These are phyloP conservation scores for Pachyramphus minor DNA, from an alignment of 2,113 vertebrate genomes.

Conservation along the genomic window DNA sequence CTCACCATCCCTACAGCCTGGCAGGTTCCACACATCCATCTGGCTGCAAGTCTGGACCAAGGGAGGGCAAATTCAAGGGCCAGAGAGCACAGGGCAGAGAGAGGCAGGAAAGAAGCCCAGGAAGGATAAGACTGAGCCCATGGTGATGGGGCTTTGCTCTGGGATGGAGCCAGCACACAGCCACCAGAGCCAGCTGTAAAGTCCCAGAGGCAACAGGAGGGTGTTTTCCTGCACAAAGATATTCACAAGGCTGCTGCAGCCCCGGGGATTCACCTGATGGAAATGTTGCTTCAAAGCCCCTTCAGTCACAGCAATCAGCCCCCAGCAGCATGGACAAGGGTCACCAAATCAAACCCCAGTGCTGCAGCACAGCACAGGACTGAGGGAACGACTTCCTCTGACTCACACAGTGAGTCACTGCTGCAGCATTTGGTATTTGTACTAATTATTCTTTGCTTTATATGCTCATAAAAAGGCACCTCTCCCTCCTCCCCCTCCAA, in stretches of 20 bases:
- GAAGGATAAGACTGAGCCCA: neutral
- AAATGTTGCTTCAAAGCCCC: neutral
- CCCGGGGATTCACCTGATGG: neutral
- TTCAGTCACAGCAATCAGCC: neutral
- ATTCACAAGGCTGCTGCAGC: neutral
- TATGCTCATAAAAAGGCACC: constrained; percentile 35
- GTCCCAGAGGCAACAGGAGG: fast-evolving
- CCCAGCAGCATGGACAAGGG: neutral
- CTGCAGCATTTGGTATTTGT: constrained; percentile 68
- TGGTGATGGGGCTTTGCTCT: neutral
- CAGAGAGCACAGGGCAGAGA: neutral
- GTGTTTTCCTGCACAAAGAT: neutral
- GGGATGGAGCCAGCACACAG: neutral
- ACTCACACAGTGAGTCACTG: constrained; percentile 78
- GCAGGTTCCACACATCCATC: neutral
- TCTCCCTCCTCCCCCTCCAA: constrained; percentile 47
- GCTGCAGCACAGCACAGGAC: neutral
- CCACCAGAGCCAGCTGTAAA: neutral
- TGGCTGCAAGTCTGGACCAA: fast-evolving
- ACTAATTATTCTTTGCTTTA: constrained; percentile 46
- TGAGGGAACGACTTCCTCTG: constrained; percentile 52
- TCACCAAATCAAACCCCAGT: neutral
- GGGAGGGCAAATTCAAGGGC: neutral
- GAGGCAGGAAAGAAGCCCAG: neutral
- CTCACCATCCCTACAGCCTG: fast-evolving